A percentile compares a stretch with the other conserved stretches of the same genome.
Evolutionary conservation across 2,797 vertebrate species (phyloP).

Genomic region (Ctenopoma multispine): DNA sequence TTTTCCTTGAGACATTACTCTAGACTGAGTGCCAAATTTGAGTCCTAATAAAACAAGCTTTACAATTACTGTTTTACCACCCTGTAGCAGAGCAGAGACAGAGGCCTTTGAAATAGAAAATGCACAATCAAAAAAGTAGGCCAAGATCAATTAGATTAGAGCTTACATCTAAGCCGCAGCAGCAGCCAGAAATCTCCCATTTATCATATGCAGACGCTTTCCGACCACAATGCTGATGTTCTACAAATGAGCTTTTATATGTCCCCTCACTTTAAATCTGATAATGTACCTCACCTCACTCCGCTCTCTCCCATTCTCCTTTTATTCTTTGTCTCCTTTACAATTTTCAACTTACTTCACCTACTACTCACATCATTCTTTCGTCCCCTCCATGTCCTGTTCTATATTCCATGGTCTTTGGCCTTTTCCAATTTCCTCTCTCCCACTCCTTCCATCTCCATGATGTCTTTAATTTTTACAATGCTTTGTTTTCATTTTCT

Average conservation of each 20-base stretch:
- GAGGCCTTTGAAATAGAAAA: constrained; percentile 74
- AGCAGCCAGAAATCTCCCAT: constrained; percentile 79
- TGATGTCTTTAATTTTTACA: constrained; percentile 58
- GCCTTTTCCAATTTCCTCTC: constrained; percentile 53
- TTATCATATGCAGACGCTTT: constrained; percentile 78
- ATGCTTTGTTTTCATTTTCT: constrained; percentile 65
- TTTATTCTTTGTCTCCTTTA: constrained; percentile 63
- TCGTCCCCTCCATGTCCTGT: constrained; percentile 41
- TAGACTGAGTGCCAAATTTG: constrained; percentile 78
- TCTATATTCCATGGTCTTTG: constrained; percentile 61
- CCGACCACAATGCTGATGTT: constrained; percentile 77
- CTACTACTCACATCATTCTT: constrained; percentile 56
- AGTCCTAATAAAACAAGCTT: constrained; percentile 73
- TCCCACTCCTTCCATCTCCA: constrained; percentile 55
- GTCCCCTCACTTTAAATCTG: constrained; percentile 79
- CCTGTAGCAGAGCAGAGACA: constrained; percentile 60
- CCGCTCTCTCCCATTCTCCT: constrained; percentile 49
- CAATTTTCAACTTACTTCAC: constrained; percentile 65
- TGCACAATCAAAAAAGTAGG: constrained; percentile 81
- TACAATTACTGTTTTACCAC: constrained; percentile 74
- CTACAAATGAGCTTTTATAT: constrained; percentile 82
- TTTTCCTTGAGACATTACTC: constrained; percentile 68
- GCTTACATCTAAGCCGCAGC: constrained; percentile 71
- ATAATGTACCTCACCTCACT: constrained; percentile 77
- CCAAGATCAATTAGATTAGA: constrained; percentile 82